Evolutionary conservation across 2,888 invertebrate genomes (phyloP).

Genomic region (Hedychridium roseum): DNA sequence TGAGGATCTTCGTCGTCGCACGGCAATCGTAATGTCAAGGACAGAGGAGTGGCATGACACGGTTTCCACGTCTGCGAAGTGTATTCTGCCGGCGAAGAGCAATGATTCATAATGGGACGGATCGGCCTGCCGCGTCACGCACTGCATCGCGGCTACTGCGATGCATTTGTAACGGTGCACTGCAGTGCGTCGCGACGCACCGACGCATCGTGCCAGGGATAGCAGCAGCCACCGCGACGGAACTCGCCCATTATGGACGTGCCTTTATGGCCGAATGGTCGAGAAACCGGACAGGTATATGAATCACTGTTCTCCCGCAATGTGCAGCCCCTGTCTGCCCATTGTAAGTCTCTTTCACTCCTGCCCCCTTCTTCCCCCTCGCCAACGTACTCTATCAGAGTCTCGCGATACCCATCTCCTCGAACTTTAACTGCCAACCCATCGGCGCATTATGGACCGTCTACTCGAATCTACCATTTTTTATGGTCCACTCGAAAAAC

Average conservation of each 20-base stretch:
- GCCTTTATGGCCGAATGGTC: slow-evolving; percentile 13
- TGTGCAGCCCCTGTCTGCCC: slow-evolving; percentile 1
- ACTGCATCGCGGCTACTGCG: neutral
- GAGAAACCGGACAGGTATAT: slow-evolving; percentile 13
- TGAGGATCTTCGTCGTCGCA: too few relatives aligned
- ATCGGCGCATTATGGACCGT: too few relatives aligned
- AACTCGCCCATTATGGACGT: slow-evolving; percentile 14
- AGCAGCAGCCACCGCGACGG: slow-evolving; percentile 7
- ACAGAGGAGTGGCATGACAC: too few relatives aligned
- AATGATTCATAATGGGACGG: too few relatives aligned
- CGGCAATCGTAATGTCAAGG: too few relatives aligned
- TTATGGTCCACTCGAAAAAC: too few relatives aligned
- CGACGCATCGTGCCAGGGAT: slow-evolving; percentile 10
- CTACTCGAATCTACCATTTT: too few relatives aligned
- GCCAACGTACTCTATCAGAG: neutral
- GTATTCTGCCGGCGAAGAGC: too few relatives aligned
- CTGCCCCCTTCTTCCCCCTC: neutral
- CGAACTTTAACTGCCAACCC: too few relatives aligned
- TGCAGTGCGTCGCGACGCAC: neutral
- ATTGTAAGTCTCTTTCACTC: slow-evolving; percentile 4
- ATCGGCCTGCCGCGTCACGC: too few relatives aligned
- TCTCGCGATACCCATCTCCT: too few relatives aligned
- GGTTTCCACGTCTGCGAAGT: too few relatives aligned
- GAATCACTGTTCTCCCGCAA: slow-evolving; percentile 16
- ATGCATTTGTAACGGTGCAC: slow-evolving; percentile 5